phyloP scores from a whole-genome alignment of 2,888 invertebrate species.

The Tiliacea aurago region DNA sequence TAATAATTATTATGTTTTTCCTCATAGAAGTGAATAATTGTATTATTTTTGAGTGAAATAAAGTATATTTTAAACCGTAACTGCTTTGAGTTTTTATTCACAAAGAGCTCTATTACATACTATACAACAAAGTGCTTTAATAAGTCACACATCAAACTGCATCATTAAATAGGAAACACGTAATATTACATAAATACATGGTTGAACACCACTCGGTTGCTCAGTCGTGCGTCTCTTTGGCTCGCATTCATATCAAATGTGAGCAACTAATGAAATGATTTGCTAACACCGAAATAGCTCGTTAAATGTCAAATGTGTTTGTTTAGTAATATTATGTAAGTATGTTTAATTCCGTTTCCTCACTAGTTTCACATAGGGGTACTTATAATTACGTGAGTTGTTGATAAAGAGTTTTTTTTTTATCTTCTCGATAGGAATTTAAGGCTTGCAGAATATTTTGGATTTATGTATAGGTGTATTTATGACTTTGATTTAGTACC shows the following conservation, averaged over 20 bases:
- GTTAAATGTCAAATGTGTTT: not conserved
- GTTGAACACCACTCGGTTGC: not conserved
- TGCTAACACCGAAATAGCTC: conserved; percentile 9
- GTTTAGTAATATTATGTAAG: not conserved
- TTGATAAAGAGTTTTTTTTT: too few relatives aligned
- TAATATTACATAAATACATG: not conserved
- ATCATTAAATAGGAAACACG: conserved; percentile 1
- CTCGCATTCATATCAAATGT: conserved; percentile 2
- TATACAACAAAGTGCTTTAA: not conserved
- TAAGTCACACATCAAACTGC: not conserved
- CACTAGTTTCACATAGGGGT: not conserved
- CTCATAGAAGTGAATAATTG: not conserved
- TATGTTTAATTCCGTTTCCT: not conserved
- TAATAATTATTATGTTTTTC: not conserved
- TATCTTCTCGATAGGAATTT: not conserved
- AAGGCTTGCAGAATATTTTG: not conserved
- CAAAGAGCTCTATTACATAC: not conserved
- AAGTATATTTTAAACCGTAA: not conserved
- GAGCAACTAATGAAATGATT: conserved; percentile 35
- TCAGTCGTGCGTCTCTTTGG: conserved; percentile 15
- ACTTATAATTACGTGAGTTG: too few relatives aligned
- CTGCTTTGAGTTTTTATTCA: not conserved
- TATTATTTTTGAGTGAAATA: not conserved
- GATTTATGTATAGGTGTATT: too few relatives aligned
- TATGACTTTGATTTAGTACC: not conserved